Conservation (phyloP, 2,113 vertebrate genomes). For the Alces alces region DNA sequence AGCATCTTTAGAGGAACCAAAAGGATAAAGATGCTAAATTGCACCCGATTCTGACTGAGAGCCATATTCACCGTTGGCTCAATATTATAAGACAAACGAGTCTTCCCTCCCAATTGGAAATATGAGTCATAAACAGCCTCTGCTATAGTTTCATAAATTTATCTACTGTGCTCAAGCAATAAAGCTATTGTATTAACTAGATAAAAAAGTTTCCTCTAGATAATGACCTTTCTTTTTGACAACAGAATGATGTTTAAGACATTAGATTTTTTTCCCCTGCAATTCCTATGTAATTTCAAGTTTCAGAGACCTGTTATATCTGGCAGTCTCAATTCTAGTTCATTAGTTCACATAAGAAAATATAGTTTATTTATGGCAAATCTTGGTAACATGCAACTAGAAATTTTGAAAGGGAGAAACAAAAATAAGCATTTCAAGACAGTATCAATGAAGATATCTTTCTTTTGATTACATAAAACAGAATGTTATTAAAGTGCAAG, state of each 20-base stretch:
- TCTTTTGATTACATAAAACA: not conserved
- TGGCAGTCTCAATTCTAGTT: not conserved
- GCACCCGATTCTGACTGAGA: not conserved
- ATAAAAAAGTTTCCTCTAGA: not conserved
- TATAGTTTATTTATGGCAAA: not conserved
- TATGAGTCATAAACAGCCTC: not conserved
- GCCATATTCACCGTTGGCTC: not conserved
- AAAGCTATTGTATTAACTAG: not conserved
- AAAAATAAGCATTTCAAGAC: not conserved
- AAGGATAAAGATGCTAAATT: not conserved
- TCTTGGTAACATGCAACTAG: not conserved
- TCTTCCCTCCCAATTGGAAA: not conserved
- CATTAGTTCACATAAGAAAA: slow-evolving; percentile 33
- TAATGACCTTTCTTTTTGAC: slow-evolving; percentile 6
- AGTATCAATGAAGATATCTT: not conserved
- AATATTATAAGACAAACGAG: not conserved
- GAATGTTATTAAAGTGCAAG: not conserved
- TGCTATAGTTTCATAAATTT: not conserved
- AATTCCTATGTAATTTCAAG: not conserved
- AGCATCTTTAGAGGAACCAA: not conserved
- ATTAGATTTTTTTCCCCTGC: not conserved
- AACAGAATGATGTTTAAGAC: not conserved
- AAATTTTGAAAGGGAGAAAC: not conserved
- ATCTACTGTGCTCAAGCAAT: not conserved
- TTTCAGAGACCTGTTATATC: not conserved